phyloP scores from a whole-genome alignment of 1,140 invertebrate species.

The Drosophila melanica region DNA sequence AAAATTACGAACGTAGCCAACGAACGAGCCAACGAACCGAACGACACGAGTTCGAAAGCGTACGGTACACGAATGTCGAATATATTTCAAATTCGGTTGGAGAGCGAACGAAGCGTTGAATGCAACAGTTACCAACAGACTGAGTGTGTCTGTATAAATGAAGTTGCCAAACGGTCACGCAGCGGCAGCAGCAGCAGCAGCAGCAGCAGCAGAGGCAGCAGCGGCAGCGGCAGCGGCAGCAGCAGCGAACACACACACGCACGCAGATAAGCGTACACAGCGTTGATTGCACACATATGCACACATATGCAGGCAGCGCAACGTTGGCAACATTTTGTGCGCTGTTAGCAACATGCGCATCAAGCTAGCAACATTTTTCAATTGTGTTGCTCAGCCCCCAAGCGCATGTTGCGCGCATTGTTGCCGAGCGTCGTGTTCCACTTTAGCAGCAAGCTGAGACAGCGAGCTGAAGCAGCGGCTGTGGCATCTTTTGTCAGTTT shows the following conservation, averaged over 20 bases:
- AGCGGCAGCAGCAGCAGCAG: slow-evolving; percentile 34
- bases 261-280: not conserved
- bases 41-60: slow-evolving; percentile 6
- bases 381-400: slow-evolving; percentile 8
- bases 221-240: slow-evolving; percentile 12
- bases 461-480: slow-evolving; percentile 2
- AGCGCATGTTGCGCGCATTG: slow-evolving; percentile 32
- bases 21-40: slow-evolving; percentile 32
- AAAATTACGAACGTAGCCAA: slow-evolving; percentile 16
- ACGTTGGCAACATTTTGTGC: slow-evolving; percentile 26
- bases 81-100: slow-evolving; percentile 29
- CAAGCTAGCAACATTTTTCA: slow-evolving; percentile 71
- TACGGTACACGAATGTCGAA: slow-evolving; percentile 11
- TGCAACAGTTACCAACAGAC: slow-evolving; percentile 83
- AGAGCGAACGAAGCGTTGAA: slow-evolving; percentile 78
- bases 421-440: slow-evolving; percentile 32
- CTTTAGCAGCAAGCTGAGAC: slow-evolving; percentile 17
- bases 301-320: slow-evolving; percentile 19
- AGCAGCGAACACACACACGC: slow-evolving; percentile 21
- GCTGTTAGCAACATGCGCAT: slow-evolving; percentile 63
- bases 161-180: slow-evolving; percentile 75
- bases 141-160: slow-evolving; percentile 70
- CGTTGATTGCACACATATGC: slow-evolving; percentile 38
- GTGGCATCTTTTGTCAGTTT: slow-evolving; percentile 61
- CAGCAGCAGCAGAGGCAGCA: slow-evolving; percentile 18